Evolutionary conservation across 2,888 invertebrate genomes (phyloP).

Genomic region (Osmoderma eremita): DNA sequence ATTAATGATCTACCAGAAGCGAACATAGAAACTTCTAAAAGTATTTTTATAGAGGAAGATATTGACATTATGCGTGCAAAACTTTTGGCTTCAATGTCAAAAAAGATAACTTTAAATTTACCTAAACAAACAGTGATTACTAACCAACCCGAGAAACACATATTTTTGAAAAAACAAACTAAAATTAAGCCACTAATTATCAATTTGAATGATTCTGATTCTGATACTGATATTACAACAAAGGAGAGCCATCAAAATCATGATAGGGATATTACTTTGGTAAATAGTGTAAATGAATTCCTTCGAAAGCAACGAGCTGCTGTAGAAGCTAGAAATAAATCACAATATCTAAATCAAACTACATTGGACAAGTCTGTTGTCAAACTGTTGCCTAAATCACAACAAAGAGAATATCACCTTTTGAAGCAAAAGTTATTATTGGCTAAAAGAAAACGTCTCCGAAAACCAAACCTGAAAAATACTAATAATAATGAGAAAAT

Average conservation of each 20-base stretch:
- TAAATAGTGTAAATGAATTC: conserved; percentile 56
- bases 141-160: conserved; percentile 29
- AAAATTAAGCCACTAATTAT: conserved; percentile 61
- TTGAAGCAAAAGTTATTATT: conserved; percentile 57
- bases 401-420: conserved; percentile 61
- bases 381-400: conserved; percentile 59
- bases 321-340: conserved; percentile 55
- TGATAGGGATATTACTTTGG: conserved; percentile 38
- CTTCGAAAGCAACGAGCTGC: conserved; percentile 60
- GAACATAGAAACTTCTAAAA: conserved; percentile 37
- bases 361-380: conserved; percentile 56
- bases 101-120: conserved; percentile 64
- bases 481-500: conserved; percentile 4
- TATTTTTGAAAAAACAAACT: conserved; percentile 36
- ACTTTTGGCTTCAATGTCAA: conserved; percentile 69
- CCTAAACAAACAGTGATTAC: conserved; percentile 19
- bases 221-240: conserved; percentile 52
- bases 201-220: conserved; percentile 59
- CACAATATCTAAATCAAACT: conserved; percentile 24
- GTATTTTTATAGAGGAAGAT: conserved; percentile 69
- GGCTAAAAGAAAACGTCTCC: conserved; percentile 48
- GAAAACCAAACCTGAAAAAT: conserved; percentile 34
- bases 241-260: conserved; percentile 32
- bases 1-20: background rate
- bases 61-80: conserved; percentile 71